Base-by-base conservation (phyloP, 1,140 invertebrate genomes). In the Drosophila malerkotliana region DNA sequence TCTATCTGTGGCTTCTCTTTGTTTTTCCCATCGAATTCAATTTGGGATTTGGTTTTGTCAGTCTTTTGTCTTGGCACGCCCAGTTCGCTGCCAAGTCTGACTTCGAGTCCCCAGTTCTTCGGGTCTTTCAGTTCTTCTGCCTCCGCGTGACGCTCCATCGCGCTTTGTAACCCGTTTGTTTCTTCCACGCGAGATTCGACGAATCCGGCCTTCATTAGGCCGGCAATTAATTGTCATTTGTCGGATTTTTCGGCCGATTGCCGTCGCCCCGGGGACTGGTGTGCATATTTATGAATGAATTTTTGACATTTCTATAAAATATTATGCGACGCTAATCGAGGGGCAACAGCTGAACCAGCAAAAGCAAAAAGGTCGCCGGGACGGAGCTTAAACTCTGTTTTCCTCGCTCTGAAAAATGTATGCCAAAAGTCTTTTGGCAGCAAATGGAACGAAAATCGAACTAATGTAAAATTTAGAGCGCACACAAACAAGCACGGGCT, bases 361-460 rank as follows among this genome's bases (percentile, higher is more conserved):
- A 24, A 45, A 26, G 14, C 18, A 12, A 34, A 41, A 53, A 6
- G n/a, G 39, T 7, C 2, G 8, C 15, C 28, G 45, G 28, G 9
- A 60, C 12, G 10, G 18, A n/a, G 24, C 6, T 47, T 18, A 7
- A 18, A 18, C 30, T 48, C 47, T 14, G 72, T 71, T 77, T 63
- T 66, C 53, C 24, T 61, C 37, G 57, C 60, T 63, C 59, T 69
- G 26, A 61, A 75, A 59, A 76, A 72, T 76, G 56, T 75, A 66
- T 73, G 79, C 66, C 74, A 72, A 79, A 74, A 82, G 59, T 63
- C 53, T 62, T 60, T 53, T 61, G 75, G 49, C 68, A 72, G 76
- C 79, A 83, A 88, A 88, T 88, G 76, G 82, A 88, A 88, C 77
- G 72, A 88, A 88, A 88, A 88, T 88, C 83, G 83, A 88, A 88